These are phyloP conservation scores for Delia radicum DNA, from an alignment of 1,140 invertebrate species.

Conservation along the genomic window DNA sequence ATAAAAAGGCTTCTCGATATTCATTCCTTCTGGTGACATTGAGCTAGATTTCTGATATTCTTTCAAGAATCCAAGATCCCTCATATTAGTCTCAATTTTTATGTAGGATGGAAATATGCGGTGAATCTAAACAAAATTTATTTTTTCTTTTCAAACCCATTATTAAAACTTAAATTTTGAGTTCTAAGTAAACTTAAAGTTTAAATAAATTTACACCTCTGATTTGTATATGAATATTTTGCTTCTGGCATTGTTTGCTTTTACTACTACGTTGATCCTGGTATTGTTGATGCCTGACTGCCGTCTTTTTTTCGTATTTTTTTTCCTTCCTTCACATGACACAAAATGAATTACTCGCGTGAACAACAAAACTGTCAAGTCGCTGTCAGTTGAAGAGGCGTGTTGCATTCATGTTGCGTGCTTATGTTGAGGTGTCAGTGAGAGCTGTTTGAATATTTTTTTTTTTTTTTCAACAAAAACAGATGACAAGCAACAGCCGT, in stretches of 20 bases:
- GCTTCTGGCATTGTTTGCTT: conserved; percentile 11
- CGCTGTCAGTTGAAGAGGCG: conserved; percentile 45
- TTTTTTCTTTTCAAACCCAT: too few species aligned
- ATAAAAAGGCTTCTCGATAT: too few species aligned
- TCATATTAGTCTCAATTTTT: too few species aligned
- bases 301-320: background rate
- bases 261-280: conserved; percentile 6
- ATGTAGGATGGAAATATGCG: too few species aligned
- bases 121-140: too few species aligned
- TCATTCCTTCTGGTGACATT: too few species aligned
- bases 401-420: conserved; percentile 26
- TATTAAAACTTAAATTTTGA: too few species aligned
- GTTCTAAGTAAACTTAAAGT: too few species aligned
- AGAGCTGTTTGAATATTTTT: conserved; percentile 27
- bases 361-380: conserved; percentile 56
- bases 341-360: conserved; percentile 55
- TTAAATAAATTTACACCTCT: too few species aligned
- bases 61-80: too few species aligned
- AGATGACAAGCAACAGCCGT: conserved; percentile 6
- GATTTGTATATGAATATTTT: background rate
- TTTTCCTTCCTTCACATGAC: conserved; percentile 31
- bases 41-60: too few species aligned
- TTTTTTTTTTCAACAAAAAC: background rate
- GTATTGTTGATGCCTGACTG: background rate
- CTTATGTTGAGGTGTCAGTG: conserved; percentile 26